Evolutionary conservation across 2,797 vertebrate genomes (phyloP), one percentile per base, ranked within the genome.

Genomic region (Onychomys leucogaster): DNA sequence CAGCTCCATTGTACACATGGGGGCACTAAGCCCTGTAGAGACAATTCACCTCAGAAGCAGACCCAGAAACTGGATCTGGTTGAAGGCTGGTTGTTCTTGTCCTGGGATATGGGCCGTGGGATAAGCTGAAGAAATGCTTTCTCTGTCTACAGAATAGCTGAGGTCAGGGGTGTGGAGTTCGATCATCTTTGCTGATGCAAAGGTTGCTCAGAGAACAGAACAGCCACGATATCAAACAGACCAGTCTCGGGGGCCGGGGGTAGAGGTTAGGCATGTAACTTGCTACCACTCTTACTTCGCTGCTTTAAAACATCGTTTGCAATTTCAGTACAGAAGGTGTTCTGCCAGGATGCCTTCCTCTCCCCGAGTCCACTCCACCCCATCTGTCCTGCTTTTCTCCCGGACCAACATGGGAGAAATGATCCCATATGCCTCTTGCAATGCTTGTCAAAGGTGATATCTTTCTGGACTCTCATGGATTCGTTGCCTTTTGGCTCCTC

Each of bases 401-500:
- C 14, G 59, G 49, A 61, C 61, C 82, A 84, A 84, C 65, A 2
- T 3, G 29, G 52, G 65, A 37, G n/a, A 77, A 89, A 57, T 41
- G 32, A 41, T 17, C 32, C 9, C 57, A 59, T 21, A 19, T 41
- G 37, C 29, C 17, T 75, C 27, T 94, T 85, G 25, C n/a, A 73
- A 52, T 69, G 49, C 25, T 55, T 75, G 21, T 76, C 77, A 78
- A 88, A 65, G 5, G 46, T 19, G 34, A 4, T 16, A 12, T 13
- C 37, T 71, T 65, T 23, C 5, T 89, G 12, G 16, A 46, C 49
- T 12, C 34, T 76, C 21, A 29, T 49, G 1, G 27, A 65, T 49
- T 90, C 14, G 10, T 43, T 82, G 21, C 2, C 17, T 90, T 96
- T 91, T 29, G 27, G 81, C 93, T 89, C 92, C 86, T 67, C 61